Conservation (phyloP, 2,113 vertebrate genomes). For the Equus quagga region DNA sequence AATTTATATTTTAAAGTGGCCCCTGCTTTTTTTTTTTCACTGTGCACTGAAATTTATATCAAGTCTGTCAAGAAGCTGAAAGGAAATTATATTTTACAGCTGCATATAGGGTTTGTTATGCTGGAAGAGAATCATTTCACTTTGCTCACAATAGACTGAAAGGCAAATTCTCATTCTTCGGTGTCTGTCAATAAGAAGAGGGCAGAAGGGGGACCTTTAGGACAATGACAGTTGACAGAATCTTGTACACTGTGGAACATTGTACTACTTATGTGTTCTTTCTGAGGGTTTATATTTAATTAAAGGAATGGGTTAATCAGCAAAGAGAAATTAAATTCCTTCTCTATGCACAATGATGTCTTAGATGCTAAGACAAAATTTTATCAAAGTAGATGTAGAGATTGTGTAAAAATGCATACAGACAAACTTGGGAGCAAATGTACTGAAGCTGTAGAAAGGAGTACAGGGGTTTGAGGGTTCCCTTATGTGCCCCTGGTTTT, state of each 20-base stretch:
- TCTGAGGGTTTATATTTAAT: slow-evolving; percentile 38
- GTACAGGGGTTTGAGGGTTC: background rate
- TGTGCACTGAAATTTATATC: slow-evolving; percentile 78
- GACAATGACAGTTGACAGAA: background rate
- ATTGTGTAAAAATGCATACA: background rate
- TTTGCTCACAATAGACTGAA: slow-evolving; percentile 68
- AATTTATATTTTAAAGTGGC: slow-evolving; percentile 73
- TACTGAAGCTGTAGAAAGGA: background rate
- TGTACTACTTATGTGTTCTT: background rate
- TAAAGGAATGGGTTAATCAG: background rate
- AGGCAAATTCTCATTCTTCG: slow-evolving; percentile 9
- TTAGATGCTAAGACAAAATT: background rate
- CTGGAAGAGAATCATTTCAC: slow-evolving; percentile 66
- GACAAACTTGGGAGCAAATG: background rate
- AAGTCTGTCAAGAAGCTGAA: slow-evolving; percentile 81
- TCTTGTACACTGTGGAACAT: background rate
- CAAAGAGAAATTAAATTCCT: background rate
- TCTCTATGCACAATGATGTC: background rate
- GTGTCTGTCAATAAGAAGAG: slow-evolving; percentile 28
- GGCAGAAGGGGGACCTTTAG: background rate
- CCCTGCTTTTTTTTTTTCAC: background rate
- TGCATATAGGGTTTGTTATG: slow-evolving; percentile 79
- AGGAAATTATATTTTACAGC: slow-evolving; percentile 81
- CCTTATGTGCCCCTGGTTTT: background rate
- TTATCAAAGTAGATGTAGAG: background rate